Evolutionary conservation across 92 coral and sea anemone genomes (phyloP).

Genomic region (Nematostella vectensis): DNA sequence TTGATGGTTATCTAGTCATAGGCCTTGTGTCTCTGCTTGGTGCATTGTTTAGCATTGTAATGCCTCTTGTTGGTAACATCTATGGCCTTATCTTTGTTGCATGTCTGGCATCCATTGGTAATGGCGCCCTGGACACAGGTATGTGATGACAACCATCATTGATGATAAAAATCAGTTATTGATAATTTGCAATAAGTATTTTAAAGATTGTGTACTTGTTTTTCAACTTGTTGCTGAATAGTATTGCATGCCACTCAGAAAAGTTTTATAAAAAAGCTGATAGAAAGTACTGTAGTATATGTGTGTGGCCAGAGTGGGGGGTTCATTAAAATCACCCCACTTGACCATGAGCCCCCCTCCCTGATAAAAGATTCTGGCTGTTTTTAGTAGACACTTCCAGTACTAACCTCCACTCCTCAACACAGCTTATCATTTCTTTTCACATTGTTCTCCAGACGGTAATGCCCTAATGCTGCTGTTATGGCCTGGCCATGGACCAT

Average conservation of each 20-base stretch:
- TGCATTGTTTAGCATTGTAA: slow-evolving; percentile 50
- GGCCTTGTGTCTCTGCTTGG: slow-evolving; percentile 59
- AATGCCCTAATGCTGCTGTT: slow-evolving; percentile 68
- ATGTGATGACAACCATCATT: no score
- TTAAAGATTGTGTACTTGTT: background rate
- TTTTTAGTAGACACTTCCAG: no score
- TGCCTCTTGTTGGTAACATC: slow-evolving; percentile 49
- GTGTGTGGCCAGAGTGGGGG: no score
- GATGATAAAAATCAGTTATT: background rate
- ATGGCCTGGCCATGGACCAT: slow-evolving; percentile 70
- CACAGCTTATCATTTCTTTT: no score
- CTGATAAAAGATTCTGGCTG: no score
- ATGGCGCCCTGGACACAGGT: slow-evolving; percentile 93
- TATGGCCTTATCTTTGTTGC: slow-evolving; percentile 47
- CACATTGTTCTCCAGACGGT: slow-evolving; percentile 69
- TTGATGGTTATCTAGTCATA: slow-evolving; percentile 61
- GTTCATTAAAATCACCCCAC: no score
- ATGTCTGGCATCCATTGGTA: slow-evolving; percentile 42
- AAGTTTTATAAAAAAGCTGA: background rate
- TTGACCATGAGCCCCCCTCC: no score
- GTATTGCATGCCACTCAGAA: background rate
- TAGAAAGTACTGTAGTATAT: background rate
- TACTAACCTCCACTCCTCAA: no score
- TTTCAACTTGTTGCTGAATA: background rate
- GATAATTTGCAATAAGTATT: background rate